phyloP scores from a whole-genome alignment of 2,797 vertebrate species.

The Cossypha heuglini region DNA sequence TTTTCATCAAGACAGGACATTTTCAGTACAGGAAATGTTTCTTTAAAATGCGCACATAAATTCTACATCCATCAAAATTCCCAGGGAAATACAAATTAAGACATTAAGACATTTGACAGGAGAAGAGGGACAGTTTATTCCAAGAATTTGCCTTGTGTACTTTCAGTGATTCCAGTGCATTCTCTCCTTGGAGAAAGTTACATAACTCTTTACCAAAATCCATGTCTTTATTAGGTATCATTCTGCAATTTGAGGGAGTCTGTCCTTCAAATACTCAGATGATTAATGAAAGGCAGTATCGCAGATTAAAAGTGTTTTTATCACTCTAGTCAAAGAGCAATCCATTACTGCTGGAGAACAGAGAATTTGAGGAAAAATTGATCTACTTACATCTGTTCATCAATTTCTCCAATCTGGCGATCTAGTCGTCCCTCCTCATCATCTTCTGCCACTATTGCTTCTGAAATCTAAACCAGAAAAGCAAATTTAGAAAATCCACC shows the following conservation, averaged over 20 bases:
- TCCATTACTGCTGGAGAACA: slow-evolving; percentile 13
- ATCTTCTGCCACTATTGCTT: slow-evolving; percentile 96
- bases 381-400: slow-evolving; percentile 89
- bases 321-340: background rate
- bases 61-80: background rate
- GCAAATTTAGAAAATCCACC: background rate
- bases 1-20: background rate
- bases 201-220: background rate
- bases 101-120: background rate
- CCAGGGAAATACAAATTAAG: background rate
- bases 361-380: slow-evolving; percentile 47
- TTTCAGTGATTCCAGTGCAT: background rate
- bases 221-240: background rate
- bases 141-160: background rate
- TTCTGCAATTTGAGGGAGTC: background rate
- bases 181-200: background rate
- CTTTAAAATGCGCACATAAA: background rate
- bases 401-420: slow-evolving; percentile 95
- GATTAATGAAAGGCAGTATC: background rate
- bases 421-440: slow-evolving; percentile 95
- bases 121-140: background rate
- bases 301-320: background rate
- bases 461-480: slow-evolving; percentile 82
- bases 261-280: background rate
- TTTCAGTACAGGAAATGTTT: background rate